Conservation (phyloP, 2,888 invertebrate genomes). For the Callimorpha dominula region DNA sequence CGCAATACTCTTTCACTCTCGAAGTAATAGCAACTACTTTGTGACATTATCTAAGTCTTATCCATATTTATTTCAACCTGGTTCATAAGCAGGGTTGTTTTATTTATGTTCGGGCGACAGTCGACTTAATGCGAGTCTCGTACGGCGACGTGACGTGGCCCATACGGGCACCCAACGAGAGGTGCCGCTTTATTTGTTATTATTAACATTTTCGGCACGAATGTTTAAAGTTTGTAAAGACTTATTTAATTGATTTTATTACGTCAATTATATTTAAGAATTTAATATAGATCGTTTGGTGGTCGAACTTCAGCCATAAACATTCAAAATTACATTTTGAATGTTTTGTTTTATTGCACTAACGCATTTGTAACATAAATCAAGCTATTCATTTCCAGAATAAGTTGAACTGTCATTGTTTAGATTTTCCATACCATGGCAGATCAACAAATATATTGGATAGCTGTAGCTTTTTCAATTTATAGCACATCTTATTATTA, state of each 20-base stretch:
- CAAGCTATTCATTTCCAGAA: no score
- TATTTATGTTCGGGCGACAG: constrained; percentile 41
- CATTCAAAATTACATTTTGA: no score
- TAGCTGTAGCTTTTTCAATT: no score
- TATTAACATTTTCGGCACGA: constrained; percentile 19
- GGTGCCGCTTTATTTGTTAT: constrained; percentile 12
- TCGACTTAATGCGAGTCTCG: constrained; percentile 31
- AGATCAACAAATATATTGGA: no score
- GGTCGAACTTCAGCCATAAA: no score
- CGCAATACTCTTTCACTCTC: constrained; percentile 16
- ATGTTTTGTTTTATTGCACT: no score
- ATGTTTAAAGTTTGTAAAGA: constrained; percentile 11
- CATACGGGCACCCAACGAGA: constrained; percentile 10
- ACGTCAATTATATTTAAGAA: background rate
- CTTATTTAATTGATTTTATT: background rate
- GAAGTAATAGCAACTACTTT: constrained; percentile 11
- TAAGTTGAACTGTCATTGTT: no score
- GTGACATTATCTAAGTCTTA: constrained; percentile 27
- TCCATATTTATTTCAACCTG: constrained; percentile 35
- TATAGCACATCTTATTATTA: no score
- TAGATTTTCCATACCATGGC: no score
- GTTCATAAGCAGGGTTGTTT: constrained; percentile 47
- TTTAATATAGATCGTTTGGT: background rate
- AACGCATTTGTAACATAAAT: no score
- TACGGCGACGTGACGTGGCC: constrained; percentile 36